phyloP scores from a whole-genome alignment of 2,113 vertebrate species.

The Hydrochoerus hydrochaeris region DNA sequence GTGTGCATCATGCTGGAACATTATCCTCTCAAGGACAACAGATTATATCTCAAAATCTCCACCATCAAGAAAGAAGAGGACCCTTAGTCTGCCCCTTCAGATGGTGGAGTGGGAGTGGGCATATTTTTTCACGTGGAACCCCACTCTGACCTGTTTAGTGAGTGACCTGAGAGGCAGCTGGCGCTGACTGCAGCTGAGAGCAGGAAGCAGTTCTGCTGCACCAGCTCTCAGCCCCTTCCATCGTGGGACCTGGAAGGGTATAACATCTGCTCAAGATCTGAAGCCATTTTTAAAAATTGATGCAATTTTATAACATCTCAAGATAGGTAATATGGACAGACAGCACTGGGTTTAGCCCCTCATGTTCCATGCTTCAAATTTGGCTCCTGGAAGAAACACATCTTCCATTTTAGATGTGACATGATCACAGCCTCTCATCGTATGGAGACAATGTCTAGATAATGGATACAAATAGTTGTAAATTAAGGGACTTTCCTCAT shows the following conservation, averaged over 20 bases:
- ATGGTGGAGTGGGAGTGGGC: neutral
- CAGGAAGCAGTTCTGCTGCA: neutral
- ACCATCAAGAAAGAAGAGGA: neutral
- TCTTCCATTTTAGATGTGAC: neutral
- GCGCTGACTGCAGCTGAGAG: neutral
- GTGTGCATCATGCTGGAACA: neutral
- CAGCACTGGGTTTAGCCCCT: neutral
- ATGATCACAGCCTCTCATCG: neutral
- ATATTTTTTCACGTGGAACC: neutral
- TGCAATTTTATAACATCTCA: constrained; percentile 39
- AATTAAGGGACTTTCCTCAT: constrained; percentile 63
- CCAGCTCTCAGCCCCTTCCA: neutral
- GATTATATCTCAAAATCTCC: neutral
- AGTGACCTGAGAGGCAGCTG: neutral
- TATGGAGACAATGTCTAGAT: constrained; percentile 48
- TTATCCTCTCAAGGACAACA: neutral
- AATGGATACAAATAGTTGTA: constrained; percentile 72
- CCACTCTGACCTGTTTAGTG: neutral
- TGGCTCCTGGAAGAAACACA: constrained; percentile 24
- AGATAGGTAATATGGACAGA: constrained; percentile 20
- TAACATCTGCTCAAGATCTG: neutral
- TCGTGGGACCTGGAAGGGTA: neutral
- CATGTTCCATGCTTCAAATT: constrained; percentile 44
- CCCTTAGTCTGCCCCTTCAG: neutral
- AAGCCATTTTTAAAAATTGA: constrained; percentile 19